These are phyloP conservation scores for Perdita meconis DNA, from an alignment of 2,888 invertebrate species.

Conservation along the genomic window DNA sequence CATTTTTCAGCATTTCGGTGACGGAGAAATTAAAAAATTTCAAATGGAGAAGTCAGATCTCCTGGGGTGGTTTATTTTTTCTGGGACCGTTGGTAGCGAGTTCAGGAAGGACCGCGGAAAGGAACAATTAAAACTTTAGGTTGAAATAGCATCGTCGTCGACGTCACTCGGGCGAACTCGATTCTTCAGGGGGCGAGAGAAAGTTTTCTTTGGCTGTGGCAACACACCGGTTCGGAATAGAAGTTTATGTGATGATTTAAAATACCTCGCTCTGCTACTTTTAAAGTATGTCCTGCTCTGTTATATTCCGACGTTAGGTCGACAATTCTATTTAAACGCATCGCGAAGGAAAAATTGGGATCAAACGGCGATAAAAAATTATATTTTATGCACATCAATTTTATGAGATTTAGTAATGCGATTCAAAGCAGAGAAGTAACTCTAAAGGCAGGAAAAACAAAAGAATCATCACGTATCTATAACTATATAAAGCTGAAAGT, in stretches of 20 bases:
- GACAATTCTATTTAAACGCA: too few relatives aligned
- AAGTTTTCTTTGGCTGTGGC: slow-evolving; percentile 64
- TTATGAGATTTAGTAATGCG: too few relatives aligned
- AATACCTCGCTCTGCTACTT: too few relatives aligned
- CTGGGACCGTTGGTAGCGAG: slow-evolving; percentile 60
- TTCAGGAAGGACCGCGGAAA: slow-evolving; percentile 60
- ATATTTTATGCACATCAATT: too few relatives aligned
- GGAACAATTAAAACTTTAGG: slow-evolving; percentile 74
- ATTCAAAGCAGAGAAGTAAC: too few relatives aligned
- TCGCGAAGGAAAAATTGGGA: too few relatives aligned
- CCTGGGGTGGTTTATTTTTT: slow-evolving; percentile 59
- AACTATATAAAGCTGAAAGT: too few relatives aligned
- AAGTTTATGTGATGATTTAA: slow-evolving; percentile 66
- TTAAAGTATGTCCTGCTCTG: too few relatives aligned
- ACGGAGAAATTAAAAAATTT: slow-evolving; percentile 46
- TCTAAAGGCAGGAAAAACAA: too few relatives aligned
- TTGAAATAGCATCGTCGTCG: slow-evolving; percentile 67
- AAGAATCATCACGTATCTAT: too few relatives aligned
- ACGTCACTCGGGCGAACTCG: slow-evolving; percentile 70
- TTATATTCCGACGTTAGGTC: too few relatives aligned
- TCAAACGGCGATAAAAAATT: too few relatives aligned
- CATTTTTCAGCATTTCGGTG: slow-evolving; percentile 30
- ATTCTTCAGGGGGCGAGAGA: slow-evolving; percentile 55
- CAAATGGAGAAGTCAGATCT: slow-evolving; percentile 47
- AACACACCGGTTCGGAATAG: slow-evolving; percentile 46